Evolutionary conservation across 1,140 invertebrate genomes (phyloP).

Genomic region (Diorhabda sublineata): DNA sequence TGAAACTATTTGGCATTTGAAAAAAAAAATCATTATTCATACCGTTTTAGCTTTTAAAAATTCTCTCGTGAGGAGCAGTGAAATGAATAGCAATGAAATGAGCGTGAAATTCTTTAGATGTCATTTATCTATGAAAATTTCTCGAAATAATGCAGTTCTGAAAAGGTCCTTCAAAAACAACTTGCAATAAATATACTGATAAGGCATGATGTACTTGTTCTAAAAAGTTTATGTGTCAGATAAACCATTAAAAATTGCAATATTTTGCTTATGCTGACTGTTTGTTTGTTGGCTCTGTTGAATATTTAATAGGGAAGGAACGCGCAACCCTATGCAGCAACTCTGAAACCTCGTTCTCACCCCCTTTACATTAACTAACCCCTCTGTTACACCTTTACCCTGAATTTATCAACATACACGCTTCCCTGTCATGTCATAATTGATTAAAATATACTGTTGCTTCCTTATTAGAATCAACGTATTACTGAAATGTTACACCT

Average conservation of each 20-base stretch:
- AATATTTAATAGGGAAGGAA: constrained; percentile 19
- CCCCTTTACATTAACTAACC: constrained; percentile 22
- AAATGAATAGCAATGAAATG: no score
- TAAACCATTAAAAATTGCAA: constrained; percentile 11
- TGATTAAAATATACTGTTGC: constrained; percentile 24
- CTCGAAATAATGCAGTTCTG: no score
- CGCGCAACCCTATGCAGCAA: constrained; percentile 12
- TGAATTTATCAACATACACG: constrained; percentile 16
- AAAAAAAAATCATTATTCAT: no score
- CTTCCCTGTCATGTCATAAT: constrained; percentile 21
- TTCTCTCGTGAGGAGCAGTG: no score
- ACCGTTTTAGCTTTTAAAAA: no score
- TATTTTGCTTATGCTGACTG: constrained; percentile 17
- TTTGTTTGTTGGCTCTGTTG: constrained; percentile 13
- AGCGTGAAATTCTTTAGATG: no score
- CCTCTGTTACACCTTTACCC: constrained; percentile 14
- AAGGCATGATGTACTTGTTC: background rate
- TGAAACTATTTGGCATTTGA: no score
- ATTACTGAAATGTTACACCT: constrained; percentile 7
- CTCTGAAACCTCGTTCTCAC: constrained; percentile 9
- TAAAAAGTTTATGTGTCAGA: background rate
- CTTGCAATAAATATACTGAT: no score
- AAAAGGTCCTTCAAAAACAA: no score
- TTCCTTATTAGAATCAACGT: constrained; percentile 12
- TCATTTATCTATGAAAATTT: no score